Evolutionary conservation across 2,888 invertebrate species (phyloP), one percentile per base, ranked within the genome.

Genomic region (Cecidostiba fungosa): DNA sequence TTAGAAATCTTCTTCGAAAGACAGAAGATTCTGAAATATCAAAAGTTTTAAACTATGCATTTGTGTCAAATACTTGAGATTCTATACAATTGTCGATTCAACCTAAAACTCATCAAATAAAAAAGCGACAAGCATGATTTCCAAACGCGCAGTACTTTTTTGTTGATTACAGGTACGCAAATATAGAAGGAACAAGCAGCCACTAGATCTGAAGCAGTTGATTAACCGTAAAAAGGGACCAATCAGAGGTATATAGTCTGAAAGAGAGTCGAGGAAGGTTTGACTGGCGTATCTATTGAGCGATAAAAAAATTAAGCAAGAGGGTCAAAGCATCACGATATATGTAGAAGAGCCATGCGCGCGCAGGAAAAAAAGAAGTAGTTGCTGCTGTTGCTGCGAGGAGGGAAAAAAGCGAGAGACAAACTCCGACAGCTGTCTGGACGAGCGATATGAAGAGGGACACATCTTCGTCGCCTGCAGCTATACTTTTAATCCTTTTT

Each of bases 381-480:
- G 47, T 6, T 43, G 14, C 23, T 32, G 36, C n/a, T n/a, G n/a
- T n/a, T n/a, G 19, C 54, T 10, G 47, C 23, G 77, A 39, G 16
- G 29, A 14, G 16, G 6, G 16, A 26, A 74, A 50, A 50, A 16
- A 74, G 19, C 32, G 16, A 62, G 19, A 59, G 39, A 66, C 26
- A 77, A 26, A 62, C 19, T 62, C 43, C 47, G 43, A 66, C 43
- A 29, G 62, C 66, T 78, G 66, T 47, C 66, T n/a, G 50, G 29
- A 76, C 32, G 78, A 19, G 78, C 47, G 29, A 47, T 78, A 39
- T 47, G n/a, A 69, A 69, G 69, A 29, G 66, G 12, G 47, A 3
- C 2, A 69, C 69, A 47, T 77, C 36, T 62, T 77, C 39, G 23
- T 39, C 29, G 43, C 43, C 62, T 19, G 8, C 23, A 23, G 62